A percentile compares a stretch with the other conserved stretches of the same genome.
These are phyloP conservation scores for Bugulina stolonifera DNA, from an alignment of 2,888 invertebrate genomes.

Conservation along the genomic window DNA sequence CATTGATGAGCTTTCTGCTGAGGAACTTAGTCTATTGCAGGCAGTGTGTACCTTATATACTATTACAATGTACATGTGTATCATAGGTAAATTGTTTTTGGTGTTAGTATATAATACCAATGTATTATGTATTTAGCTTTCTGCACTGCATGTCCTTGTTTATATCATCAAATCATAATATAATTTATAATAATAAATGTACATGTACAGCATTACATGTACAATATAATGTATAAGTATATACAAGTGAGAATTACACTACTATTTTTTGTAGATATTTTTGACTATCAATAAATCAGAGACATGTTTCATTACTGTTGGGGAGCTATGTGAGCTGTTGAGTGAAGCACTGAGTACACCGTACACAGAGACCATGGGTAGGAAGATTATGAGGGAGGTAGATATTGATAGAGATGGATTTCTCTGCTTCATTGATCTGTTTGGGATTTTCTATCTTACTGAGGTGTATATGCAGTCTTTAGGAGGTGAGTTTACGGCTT, in stretches of 20 bases:
- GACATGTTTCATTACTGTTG: conserved; percentile 13
- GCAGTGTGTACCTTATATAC: background rate
- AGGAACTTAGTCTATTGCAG: background rate
- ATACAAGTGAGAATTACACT: no score
- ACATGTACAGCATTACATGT: no score
- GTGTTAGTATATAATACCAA: no score
- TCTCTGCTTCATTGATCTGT: conserved; percentile 22
- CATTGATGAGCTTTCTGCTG: conserved; percentile 19
- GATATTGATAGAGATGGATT: conserved; percentile 7
- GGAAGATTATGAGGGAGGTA: background rate
- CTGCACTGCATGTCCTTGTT: no score
- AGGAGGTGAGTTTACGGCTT: conserved; percentile 8
- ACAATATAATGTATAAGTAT: no score
- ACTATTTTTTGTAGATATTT: conserved; percentile 12
- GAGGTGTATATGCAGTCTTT: conserved; percentile 13
- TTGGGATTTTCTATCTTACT: background rate
- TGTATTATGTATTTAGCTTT: no score
- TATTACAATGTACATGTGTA: no score
- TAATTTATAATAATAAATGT: no score
- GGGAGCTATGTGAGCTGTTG: background rate
- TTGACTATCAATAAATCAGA: conserved; percentile 16
- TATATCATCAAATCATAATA: no score
- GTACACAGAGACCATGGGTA: background rate
- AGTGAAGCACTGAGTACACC: conserved; percentile 17
- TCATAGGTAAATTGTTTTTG: no score